Conservation (phyloP, 2,113 vertebrate species). For the Sturnira hondurensis region DNA sequence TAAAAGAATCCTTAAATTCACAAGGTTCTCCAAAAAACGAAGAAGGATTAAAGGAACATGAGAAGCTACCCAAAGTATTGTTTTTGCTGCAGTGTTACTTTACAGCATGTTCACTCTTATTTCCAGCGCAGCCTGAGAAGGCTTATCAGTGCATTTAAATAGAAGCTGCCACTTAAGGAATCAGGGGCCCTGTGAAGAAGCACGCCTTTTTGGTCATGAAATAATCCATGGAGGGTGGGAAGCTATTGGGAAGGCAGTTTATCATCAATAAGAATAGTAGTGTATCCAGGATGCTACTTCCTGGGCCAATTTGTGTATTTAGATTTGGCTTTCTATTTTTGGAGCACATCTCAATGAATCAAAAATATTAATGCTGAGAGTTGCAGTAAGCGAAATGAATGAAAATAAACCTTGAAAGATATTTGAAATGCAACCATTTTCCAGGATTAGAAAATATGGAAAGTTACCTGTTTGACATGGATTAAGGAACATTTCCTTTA, state of each 20-base stretch:
- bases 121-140: constrained; percentile 8
- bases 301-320: constrained; percentile 40
- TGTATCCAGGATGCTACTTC: constrained; percentile 18
- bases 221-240: constrained; percentile 1
- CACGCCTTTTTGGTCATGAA: constrained; percentile 48
- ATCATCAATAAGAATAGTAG: constrained; percentile 43
- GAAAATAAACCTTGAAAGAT: not conserved
- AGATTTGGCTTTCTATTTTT: constrained; percentile 31
- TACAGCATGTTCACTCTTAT: not conserved
- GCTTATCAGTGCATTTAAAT: constrained; percentile 57
- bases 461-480: not conserved
- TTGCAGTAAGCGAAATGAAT: constrained; percentile 39
- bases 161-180: constrained; percentile 44
- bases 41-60: not conserved
- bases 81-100: constrained; percentile 20
- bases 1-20: constrained; percentile 2
- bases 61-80: not conserved
- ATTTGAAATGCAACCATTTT: constrained; percentile 39
- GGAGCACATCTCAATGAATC: constrained; percentile 16
- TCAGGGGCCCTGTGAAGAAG: constrained; percentile 38
- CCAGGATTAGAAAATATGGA: constrained; percentile 38
- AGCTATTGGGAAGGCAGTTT: constrained; percentile 39
- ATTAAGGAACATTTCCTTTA: constrained; percentile 17
- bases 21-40: not conserved
- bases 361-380: constrained; percentile 58